Percentiles rank a stretch among this genome's conserved stretches.
Evolutionary conservation across 2,797 vertebrate genomes (phyloP).

Genomic region (Scyliorhinus canicula): DNA sequence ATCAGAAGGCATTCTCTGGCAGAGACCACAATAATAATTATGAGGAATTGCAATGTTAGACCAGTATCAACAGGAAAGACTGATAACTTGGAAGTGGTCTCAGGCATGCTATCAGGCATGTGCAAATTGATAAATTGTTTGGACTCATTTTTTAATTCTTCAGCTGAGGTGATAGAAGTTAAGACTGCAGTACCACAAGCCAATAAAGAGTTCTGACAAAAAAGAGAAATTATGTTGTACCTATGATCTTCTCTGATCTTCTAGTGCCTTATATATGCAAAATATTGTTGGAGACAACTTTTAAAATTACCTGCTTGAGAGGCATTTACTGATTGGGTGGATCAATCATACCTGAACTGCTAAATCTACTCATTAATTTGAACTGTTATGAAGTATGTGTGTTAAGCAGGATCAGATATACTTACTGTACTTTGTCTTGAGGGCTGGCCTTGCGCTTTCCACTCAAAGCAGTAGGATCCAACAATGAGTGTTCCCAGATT

Average conservation of each 20-base stretch:
- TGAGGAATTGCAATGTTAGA: neutral
- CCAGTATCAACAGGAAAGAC: neutral
- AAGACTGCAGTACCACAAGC: neutral
- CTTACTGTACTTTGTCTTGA: constrained; percentile 63
- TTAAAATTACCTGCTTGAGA: neutral
- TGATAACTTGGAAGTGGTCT: neutral
- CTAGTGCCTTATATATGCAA: neutral
- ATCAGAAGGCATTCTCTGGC: neutral
- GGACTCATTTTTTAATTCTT: neutral
- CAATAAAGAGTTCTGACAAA: neutral
- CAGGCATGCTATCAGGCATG: neutral
- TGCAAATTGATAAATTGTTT: neutral
- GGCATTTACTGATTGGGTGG: no score
- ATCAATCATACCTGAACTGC: no score
- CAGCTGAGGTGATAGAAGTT: neutral
- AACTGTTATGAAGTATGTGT: no score
- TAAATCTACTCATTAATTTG: no score
- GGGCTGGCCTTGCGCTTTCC: constrained; percentile 72
- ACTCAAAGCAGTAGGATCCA: constrained; percentile 85
- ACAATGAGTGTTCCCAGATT: constrained; percentile 93
- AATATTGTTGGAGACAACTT: neutral
- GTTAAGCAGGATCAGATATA: no score
- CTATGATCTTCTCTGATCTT: no score
- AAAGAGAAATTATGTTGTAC: neutral
- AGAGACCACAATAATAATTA: neutral